Evolutionary conservation across 2,888 invertebrate genomes (phyloP).

Genomic region (Pandemis heparana): DNA sequence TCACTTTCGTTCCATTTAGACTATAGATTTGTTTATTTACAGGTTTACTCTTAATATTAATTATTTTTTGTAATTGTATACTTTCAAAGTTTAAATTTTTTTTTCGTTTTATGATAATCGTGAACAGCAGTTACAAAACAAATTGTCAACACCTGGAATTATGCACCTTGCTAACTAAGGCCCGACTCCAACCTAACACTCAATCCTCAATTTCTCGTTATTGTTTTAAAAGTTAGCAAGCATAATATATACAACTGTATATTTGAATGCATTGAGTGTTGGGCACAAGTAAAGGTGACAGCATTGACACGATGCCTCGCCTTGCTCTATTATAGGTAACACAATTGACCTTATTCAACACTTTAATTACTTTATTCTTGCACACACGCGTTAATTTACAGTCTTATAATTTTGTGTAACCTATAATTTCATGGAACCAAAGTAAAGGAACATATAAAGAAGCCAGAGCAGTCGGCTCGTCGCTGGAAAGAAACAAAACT

Average conservation of each 20-base stretch:
- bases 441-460: constrained; percentile 68
- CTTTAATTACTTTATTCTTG: constrained; percentile 38
- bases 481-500: constrained; percentile 50
- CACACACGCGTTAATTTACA: constrained; percentile 40
- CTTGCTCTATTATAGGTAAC: constrained; percentile 34
- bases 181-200: constrained; percentile 1
- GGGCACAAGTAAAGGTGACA: constrained; percentile 12
- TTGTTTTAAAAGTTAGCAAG: not conserved
- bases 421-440: constrained; percentile 73
- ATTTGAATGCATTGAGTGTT: constrained; percentile 12
- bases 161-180: constrained; percentile 8
- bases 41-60: constrained; percentile 56
- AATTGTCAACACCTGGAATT: constrained; percentile 20
- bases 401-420: constrained; percentile 45
- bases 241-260: constrained; percentile 7
- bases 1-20: constrained; percentile 78
- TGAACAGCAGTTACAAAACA: constrained; percentile 12
- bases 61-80: constrained; percentile 52
- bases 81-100: constrained; percentile 44
- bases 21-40: constrained; percentile 66
- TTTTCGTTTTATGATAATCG: constrained; percentile 28
- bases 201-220: constrained; percentile 6
- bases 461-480: constrained; percentile 56
- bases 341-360: constrained; percentile 37
- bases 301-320: constrained; percentile 28